Evolutionary conservation across 2,113 vertebrate species (phyloP).

Genomic region (Sapajus apella): DNA sequence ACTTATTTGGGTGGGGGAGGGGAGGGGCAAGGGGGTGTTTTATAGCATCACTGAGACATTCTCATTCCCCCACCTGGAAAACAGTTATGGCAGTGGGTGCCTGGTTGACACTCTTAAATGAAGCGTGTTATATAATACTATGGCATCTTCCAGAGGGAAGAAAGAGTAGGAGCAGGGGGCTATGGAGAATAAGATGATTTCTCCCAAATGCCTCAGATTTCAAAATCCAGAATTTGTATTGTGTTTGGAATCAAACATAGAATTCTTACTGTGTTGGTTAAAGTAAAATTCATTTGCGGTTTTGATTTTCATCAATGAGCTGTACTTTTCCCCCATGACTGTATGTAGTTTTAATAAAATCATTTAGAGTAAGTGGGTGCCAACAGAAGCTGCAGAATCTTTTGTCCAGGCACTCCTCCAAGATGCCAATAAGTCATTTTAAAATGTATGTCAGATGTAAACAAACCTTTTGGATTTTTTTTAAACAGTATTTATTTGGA

Average conservation of each 20-base stretch:
- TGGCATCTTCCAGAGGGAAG: background rate
- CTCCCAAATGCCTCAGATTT: constrained; percentile 68
- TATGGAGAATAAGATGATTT: constrained; percentile 49
- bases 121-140: constrained; percentile 26
- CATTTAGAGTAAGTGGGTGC: constrained; percentile 81
- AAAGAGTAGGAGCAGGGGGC: constrained; percentile 1
- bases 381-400: constrained; percentile 80
- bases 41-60: constrained; percentile 64
- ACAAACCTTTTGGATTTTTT: constrained; percentile 87
- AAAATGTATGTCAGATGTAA: constrained; percentile 90
- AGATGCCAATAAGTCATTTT: constrained; percentile 85
- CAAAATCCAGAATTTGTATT: constrained; percentile 73
- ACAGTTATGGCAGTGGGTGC: constrained; percentile 50
- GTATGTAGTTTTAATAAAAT: constrained; percentile 84
- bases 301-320: constrained; percentile 83
- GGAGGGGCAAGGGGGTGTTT: background rate
- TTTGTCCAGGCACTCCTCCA: constrained; percentile 83
- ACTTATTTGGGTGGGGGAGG: constrained; percentile 66
- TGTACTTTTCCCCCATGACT: constrained; percentile 83
- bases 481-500: constrained; percentile 89
- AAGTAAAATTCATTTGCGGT: constrained; percentile 84
- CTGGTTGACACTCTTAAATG: constrained; percentile 21
- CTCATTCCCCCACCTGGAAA: constrained; percentile 66
- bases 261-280: constrained; percentile 80
- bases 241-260: constrained; percentile 84